Conservation (phyloP, 2,113 vertebrate genomes). For the Barnardius zonarius region DNA sequence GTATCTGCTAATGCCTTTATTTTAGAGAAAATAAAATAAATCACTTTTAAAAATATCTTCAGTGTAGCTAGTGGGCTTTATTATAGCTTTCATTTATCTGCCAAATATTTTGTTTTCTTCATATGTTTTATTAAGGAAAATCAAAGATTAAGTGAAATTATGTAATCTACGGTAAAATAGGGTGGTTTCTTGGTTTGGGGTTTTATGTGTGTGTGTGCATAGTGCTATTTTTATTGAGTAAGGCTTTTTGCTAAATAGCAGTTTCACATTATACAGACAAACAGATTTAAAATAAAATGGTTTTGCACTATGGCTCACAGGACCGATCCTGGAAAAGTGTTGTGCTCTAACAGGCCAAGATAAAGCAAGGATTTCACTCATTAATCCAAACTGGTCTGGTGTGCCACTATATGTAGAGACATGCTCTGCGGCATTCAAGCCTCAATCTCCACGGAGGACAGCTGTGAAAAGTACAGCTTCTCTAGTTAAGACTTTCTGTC, state of each 20-base stretch:
- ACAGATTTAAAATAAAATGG: neutral
- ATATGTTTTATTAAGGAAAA: neutral
- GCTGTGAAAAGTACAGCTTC: neutral
- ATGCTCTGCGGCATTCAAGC: neutral
- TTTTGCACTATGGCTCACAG: neutral
- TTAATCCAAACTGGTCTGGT: neutral
- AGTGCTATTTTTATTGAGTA: neutral
- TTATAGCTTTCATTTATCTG: neutral
- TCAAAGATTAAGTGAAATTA: neutral
- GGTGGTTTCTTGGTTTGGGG: neutral
- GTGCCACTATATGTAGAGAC: neutral
- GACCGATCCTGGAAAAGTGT: neutral
- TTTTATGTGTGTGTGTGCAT: neutral
- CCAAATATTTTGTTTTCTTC: neutral
- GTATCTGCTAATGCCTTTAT: neutral
- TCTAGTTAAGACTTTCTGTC: neutral
- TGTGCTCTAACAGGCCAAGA: neutral
- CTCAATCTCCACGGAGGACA: neutral
- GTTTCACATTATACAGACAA: neutral
- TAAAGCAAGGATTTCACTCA: neutral
- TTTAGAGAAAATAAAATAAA: neutral
- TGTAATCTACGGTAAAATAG: neutral
- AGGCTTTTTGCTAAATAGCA: neutral
- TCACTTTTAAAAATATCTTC: neutral
- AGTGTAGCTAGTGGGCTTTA: neutral